Percentiles rank a stretch among this genome's conserved stretches.
Evolutionary conservation across 2,797 vertebrate species (phyloP).

Genomic region (Protonibea diacanthus): DNA sequence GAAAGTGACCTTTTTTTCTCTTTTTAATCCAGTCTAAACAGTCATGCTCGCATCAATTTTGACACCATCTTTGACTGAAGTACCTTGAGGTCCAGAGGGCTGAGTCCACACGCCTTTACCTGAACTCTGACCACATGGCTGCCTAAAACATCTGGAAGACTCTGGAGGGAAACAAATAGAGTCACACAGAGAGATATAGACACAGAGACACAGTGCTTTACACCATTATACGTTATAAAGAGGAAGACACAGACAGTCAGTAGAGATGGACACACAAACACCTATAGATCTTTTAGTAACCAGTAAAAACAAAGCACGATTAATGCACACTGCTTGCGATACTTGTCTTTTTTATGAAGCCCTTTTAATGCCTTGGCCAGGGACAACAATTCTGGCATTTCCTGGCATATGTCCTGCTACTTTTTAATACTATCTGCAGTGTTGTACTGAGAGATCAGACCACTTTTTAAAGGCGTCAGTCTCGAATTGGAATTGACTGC

Average conservation of each 20-base stretch:
- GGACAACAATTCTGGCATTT: too few species aligned
- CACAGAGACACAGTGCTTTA: background rate
- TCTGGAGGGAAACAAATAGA: slow-evolving; percentile 76
- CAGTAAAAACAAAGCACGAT: too few species aligned
- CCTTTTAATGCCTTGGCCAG: too few species aligned
- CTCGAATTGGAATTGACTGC: too few species aligned
- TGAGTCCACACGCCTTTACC: slow-evolving; percentile 95
- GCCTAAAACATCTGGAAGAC: slow-evolving; percentile 76
- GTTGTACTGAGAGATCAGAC: too few species aligned
- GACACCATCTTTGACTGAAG: background rate
- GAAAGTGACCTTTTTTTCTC: background rate
- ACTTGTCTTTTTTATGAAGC: too few species aligned
- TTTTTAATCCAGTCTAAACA: background rate
- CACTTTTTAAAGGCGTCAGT: too few species aligned
- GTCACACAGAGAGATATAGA: background rate
- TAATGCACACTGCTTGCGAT: too few species aligned
- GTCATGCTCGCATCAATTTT: background rate
- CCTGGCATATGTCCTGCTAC: too few species aligned
- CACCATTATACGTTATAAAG: background rate
- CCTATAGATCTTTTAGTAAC: too few species aligned
- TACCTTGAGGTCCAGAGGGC: slow-evolving; percentile 91
- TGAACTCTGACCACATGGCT: slow-evolving; percentile 91
- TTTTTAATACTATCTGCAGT: too few species aligned
- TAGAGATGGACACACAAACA: background rate
- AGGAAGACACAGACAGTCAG: background rate